Conservation (phyloP, 2,113 vertebrate genomes). For the Ginglymostoma cirratum region DNA sequence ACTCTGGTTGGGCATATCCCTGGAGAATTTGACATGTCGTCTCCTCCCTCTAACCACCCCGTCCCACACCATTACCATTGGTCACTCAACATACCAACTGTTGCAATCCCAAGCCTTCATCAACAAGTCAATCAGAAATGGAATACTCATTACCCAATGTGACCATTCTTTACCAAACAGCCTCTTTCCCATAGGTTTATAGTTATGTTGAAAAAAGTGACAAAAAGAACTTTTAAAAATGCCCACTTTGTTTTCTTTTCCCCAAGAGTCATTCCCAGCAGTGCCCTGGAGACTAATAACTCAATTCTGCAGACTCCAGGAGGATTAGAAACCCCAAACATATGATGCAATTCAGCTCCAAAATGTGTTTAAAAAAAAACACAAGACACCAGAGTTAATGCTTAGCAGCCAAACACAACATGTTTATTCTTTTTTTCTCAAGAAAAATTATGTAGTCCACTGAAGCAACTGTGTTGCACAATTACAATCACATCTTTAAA, state of each 20-base stretch:
- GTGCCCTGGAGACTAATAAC: not conserved
- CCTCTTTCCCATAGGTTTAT: not conserved
- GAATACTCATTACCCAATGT: not conserved
- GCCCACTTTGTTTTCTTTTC: not conserved
- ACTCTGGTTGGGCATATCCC: not conserved
- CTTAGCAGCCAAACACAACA: constrained; percentile 38
- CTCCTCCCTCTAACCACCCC: too few species aligned
- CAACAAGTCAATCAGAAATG: too few species aligned
- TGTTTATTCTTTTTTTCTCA: constrained; percentile 33
- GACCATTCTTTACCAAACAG: not conserved
- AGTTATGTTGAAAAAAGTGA: not conserved
- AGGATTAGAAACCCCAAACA: not conserved
- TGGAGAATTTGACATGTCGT: too few species aligned
- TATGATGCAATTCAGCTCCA: not conserved
- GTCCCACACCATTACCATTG: too few species aligned
- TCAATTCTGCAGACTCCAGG: not conserved
- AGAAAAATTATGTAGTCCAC: constrained; percentile 36
- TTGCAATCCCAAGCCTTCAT: too few species aligned
- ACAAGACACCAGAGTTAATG: constrained; percentile 14
- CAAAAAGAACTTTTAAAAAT: not conserved
- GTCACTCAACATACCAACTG: too few species aligned
- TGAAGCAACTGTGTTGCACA: constrained; percentile 38
- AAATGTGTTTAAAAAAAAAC: not conserved
- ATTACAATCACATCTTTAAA: constrained; percentile 36
- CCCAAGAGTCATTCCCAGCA: not conserved